Conservation (phyloP, 2,797 vertebrate genomes). For the Lates japonicus region DNA sequence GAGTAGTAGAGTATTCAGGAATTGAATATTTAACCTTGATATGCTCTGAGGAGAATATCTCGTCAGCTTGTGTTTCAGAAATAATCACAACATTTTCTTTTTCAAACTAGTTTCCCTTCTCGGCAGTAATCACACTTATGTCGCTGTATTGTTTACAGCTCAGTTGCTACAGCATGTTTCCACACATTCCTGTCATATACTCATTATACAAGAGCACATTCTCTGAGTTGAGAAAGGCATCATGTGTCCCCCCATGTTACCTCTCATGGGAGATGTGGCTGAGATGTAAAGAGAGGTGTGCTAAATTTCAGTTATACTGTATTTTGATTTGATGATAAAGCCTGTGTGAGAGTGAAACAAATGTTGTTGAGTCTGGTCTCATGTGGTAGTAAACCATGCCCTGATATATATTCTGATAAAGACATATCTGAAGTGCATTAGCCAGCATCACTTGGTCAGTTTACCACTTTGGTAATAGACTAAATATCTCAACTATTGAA, state of each 20-base stretch:
- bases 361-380: not conserved
- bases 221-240: conserved; percentile 57
- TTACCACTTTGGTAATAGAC: no score
- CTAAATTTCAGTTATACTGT: not conserved
- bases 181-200: conserved; percentile 71
- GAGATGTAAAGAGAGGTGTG: conserved; percentile 29
- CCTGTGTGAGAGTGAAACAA: not conserved
- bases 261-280: conserved; percentile 58
- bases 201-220: conserved; percentile 26
- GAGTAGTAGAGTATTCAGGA: not conserved
- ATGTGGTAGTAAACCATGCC: not conserved
- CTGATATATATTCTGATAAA: not conserved
- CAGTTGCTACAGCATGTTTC: conserved; percentile 42
- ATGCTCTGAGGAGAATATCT: not conserved
- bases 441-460: not conserved
- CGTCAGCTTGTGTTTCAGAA: conserved; percentile 6
- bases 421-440: no score
- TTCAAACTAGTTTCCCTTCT: conserved; percentile 28
- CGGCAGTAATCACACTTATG: not conserved
- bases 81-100: not conserved
- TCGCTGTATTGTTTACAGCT: conserved; percentile 35
- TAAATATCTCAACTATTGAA: not conserved
- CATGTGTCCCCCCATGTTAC: conserved; percentile 46
- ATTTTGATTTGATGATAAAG: not conserved
- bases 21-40: not conserved